Percentiles rank a stretch among this genome's conserved stretches.
Evolutionary conservation across 1,140 invertebrate species (phyloP).

Genomic region (Hyles euphorbiae): DNA sequence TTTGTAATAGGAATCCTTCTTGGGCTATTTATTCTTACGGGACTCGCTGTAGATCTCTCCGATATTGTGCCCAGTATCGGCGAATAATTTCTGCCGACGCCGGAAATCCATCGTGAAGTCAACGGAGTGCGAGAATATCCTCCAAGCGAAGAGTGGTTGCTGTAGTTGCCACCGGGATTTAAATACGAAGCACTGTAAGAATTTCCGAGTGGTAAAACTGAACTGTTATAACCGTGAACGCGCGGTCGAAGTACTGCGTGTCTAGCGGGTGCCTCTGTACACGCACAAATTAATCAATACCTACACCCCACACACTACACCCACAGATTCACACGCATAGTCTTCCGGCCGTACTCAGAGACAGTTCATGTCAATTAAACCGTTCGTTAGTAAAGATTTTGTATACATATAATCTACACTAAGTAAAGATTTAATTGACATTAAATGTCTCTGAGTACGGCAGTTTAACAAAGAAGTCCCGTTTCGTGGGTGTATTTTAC

Average conservation of each 20-base stretch:
- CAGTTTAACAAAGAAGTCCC: too few species aligned
- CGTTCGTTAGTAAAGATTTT: too few species aligned
- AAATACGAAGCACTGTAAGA: slow-evolving; percentile 72
- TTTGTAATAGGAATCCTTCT: slow-evolving; percentile 49
- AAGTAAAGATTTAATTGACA: too few species aligned
- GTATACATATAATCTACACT: too few species aligned
- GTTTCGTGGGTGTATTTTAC: too few species aligned
- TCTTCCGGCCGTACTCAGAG: too few species aligned
- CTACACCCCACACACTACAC: too few species aligned
- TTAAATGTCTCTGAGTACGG: too few species aligned
- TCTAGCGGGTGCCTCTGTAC: slow-evolving; percentile 92
- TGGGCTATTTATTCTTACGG: slow-evolving; percentile 61
- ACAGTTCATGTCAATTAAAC: too few species aligned
- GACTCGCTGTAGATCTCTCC: slow-evolving; percentile 75
- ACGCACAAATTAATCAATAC: too few species aligned
- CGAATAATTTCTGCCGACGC: slow-evolving; percentile 77
- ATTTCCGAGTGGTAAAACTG: slow-evolving; percentile 44
- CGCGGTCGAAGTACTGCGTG: slow-evolving; percentile 97
- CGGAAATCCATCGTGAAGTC: slow-evolving; percentile 48
- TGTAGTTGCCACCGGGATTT: slow-evolving; percentile 74
- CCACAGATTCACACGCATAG: too few species aligned
- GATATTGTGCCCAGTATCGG: slow-evolving; percentile 84
- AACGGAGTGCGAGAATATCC: slow-evolving; percentile 59
- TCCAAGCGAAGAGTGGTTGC: slow-evolving; percentile 75
- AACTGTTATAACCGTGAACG: slow-evolving; percentile 80